Percentiles rank a stretch among this genome's conserved stretches.
These are phyloP conservation scores for Morelia viridis DNA, from an alignment of 2,797 vertebrate species.

Conservation along the genomic window DNA sequence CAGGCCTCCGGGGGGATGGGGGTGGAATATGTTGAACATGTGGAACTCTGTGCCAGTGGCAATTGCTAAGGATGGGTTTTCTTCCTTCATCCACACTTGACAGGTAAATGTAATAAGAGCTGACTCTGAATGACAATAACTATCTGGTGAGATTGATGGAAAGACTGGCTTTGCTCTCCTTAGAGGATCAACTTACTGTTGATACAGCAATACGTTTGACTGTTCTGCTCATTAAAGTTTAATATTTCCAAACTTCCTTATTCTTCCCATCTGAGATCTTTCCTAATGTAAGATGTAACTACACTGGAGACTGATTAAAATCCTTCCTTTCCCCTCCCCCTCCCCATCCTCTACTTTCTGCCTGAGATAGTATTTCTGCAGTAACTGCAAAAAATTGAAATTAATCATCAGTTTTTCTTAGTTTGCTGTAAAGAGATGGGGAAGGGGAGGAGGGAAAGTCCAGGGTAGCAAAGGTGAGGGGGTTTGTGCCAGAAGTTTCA, in stretches of 20 bases:
- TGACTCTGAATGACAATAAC: constrained; percentile 22
- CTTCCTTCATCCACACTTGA: background rate
- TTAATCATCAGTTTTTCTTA: constrained; percentile 53
- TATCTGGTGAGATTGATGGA: constrained; percentile 40
- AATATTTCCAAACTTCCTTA: constrained; percentile 55
- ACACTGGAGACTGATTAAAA: constrained; percentile 27
- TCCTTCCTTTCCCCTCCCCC: background rate
- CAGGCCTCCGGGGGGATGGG: background rate
- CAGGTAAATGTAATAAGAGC: constrained; percentile 30
- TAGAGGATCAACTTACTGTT: constrained; percentile 20
- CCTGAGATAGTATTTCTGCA: constrained; percentile 54
- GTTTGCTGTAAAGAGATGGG: constrained; percentile 27
- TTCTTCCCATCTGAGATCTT: constrained; percentile 37
- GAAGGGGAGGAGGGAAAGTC: background rate
- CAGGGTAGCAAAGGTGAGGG: background rate
- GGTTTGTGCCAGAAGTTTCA: background rate
- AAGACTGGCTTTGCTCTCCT: constrained; percentile 4
- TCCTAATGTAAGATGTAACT: constrained; percentile 20
- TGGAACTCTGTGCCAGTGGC: background rate
- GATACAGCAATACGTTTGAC: constrained; percentile 46
- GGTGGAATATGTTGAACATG: too few species aligned
- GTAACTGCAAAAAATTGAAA: constrained; percentile 44
- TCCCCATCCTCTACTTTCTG: background rate
- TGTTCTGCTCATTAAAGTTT: constrained; percentile 57
- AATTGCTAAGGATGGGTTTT: constrained; percentile 25